Evolutionary conservation across 2,888 invertebrate genomes (phyloP), one percentile per base, ranked within the genome.

Genomic region (Nysson spinosus): DNA sequence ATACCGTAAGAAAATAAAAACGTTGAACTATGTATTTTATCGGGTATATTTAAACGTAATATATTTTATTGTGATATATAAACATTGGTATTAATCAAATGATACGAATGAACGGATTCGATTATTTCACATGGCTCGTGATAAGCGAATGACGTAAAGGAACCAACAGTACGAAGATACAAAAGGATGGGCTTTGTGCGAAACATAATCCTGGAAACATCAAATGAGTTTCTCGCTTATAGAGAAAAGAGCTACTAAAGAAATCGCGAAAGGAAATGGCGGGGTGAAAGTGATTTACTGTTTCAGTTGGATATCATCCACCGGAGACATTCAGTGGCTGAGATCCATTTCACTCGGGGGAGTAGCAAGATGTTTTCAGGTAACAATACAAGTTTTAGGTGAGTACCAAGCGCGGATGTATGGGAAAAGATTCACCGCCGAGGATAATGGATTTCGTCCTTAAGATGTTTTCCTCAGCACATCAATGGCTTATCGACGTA

Each of bases 301-400:
- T 57, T 66, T 35, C 49, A 16, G 19, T 14, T n/a, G 26, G 30
- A 50, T 32, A 42, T 46, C 35, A 28, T 49, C 14, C 19, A 11
- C 4, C 6, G 6, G 24, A 44, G 54, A 40, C 44, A 50, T 20
- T 12, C 16, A 19, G 12, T 24, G 16, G 0, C 12, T 22, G 5
- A 16, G 47, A 51, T 47, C 22, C 42, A 11, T 54, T 66, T 14
- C 28, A 32, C 6, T 50, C 30, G 14, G 6, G 12, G 11, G 6
- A 28, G 34, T 9, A 19, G 16, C 54, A 54, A 50, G 39, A 42
- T 40, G 57, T 57, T 64, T 61, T 32, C 42, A 43, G 44, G 49
- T 51, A 51, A 58, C 57, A 37, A 52, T 63, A 63, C 47, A 58
- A 67, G 39, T 69, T 67, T 20, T 24, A 51, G 35, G 37, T 24